Evolutionary conservation across 2,113 vertebrate species (phyloP), one percentile per base, ranked within the genome.

Genomic region (Lepisosteus osseus): DNA sequence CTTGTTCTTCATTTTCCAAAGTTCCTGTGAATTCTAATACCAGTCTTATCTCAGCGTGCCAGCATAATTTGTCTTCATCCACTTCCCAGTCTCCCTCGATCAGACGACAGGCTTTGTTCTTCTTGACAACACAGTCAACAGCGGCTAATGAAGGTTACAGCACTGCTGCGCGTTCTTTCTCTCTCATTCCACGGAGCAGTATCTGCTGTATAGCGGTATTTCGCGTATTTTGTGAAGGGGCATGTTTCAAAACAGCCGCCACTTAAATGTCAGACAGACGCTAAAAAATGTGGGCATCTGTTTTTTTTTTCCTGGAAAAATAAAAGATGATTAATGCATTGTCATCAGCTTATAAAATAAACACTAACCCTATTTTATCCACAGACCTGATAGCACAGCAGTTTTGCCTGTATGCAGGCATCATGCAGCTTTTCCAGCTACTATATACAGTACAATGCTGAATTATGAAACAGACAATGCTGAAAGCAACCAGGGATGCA

Each of bases 101-200:
- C 76, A 41, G 74, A 63, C 56, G 43, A 64, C 59, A n/a, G 47
- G 81, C 75, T 75, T 83, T 78, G 77, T 78, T 45, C 73, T 57
- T 54, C 69, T 74, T 71, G 56, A 71, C 67, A 67, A 68, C 54
- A 70, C 79, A 40, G 3, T 74, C 61, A 78, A 79, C 72, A 72
- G 72, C n/a, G 5, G 40, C 77, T 87, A 87, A 87, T 87, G 82
- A 87, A 89, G 85, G 85, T 86, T 82, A 82, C 68, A 2, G 56
- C 76, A 80, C 69, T 78, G 67, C 72, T 72, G 40, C 29, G 14
- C 9, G n/a, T 47, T 55, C 65, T 70, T 51, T 71, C 77, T 29
- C 3, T 66, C 63, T 57, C 45, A 75, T 65, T 82, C 71, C 75
- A 77, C 65, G 41, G 79, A 47, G 72, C 70, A 67, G 40, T 42